A percentile compares a stretch with the other conserved stretches of the same genome.
These are phyloP conservation scores for Trypoxylus dichotomus DNA, from an alignment of 1,140 invertebrate genomes.

Conservation along the genomic window DNA sequence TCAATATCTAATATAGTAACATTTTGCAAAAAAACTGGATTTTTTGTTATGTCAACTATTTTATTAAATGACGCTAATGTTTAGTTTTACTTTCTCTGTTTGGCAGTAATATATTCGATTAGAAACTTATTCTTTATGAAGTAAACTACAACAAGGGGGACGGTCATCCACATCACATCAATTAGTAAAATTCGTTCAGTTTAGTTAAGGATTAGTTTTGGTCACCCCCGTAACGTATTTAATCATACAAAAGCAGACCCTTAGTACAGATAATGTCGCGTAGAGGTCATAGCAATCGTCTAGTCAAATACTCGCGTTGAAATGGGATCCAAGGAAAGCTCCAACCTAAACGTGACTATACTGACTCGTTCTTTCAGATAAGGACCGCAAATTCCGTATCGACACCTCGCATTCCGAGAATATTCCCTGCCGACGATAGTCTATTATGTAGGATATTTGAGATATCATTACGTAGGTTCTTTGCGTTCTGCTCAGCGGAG, in stretches of 20 bases:
- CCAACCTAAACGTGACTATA: slow-evolving; percentile 8
- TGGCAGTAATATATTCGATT: too few species aligned
- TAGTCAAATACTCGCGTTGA: background rate
- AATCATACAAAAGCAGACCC: background rate
- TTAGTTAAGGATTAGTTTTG: background rate
- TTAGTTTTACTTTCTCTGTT: too few species aligned
- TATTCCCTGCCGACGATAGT: slow-evolving; percentile 16
- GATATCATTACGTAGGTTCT: slow-evolving; percentile 23
- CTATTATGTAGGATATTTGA: slow-evolving; percentile 24
- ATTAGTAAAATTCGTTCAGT: background rate
- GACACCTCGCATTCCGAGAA: slow-evolving; percentile 12
- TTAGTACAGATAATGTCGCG: background rate
- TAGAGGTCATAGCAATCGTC: slow-evolving; percentile 7
- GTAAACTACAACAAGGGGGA: too few species aligned
- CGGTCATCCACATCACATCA: too few species aligned
- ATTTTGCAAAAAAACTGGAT: too few species aligned
- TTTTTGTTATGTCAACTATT: too few species aligned
- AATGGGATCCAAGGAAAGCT: background rate
- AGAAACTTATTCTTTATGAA: too few species aligned
- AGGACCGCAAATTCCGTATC: slow-evolving; percentile 1
- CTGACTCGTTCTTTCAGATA: background rate
- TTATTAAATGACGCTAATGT: too few species aligned
- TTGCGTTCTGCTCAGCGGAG: background rate
- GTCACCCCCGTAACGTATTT: background rate
- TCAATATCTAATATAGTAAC: too few species aligned